A percentile compares a stretch with the other conserved stretches of the same genome.
Conservation (phyloP, 2,797 vertebrate species). For the Philypnodon macrostomus region DNA sequence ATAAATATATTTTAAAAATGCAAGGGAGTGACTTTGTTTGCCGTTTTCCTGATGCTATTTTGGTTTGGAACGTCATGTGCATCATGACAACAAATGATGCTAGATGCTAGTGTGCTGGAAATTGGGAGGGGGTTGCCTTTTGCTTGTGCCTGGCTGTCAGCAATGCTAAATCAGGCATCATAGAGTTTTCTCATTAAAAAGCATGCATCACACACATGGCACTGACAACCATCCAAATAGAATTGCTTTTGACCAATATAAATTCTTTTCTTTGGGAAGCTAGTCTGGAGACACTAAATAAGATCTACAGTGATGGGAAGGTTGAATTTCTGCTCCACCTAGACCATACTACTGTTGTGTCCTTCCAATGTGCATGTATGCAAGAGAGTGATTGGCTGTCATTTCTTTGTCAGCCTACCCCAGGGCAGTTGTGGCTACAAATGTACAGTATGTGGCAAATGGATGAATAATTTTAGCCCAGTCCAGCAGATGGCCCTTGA, state of each 20-base stretch:
- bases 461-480: no score
- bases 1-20: no score
- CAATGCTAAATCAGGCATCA: constrained; percentile 59
- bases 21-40: constrained; percentile 59
- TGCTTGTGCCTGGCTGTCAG: constrained; percentile 63
- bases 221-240: constrained; percentile 58
- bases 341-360: no score
- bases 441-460: no score
- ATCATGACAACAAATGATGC: constrained; percentile 60
- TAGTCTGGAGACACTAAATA: no score
- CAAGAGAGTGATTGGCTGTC: no score
- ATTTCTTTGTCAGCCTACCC: no score
- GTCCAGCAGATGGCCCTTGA: no score
- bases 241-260: constrained; percentile 62
- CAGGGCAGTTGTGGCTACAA: no score
- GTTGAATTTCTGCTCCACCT: no score
- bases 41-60: constrained; percentile 61
- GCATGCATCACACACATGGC: constrained; percentile 61
- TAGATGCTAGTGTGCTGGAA: constrained; percentile 38
- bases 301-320: no score
- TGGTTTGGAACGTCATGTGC: constrained; percentile 44
- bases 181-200: constrained; percentile 71
- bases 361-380: no score
- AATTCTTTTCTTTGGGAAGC: constrained; percentile 40
- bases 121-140: constrained; percentile 20